Evolutionary conservation across 1,140 invertebrate genomes (phyloP).

Genomic region (Metaphire vulgaris): DNA sequence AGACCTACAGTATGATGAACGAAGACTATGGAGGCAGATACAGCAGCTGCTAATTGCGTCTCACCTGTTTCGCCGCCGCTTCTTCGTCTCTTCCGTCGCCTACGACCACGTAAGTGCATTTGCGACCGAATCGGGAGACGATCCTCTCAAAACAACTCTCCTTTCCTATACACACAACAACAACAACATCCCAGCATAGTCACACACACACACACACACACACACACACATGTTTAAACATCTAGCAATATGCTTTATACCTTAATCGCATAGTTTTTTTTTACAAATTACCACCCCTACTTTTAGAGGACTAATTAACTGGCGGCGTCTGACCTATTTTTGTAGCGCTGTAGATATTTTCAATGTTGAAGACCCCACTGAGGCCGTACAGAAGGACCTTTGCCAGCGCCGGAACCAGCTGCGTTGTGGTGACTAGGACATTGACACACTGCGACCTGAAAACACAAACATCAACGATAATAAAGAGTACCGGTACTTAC

Average conservation of each 20-base stretch:
- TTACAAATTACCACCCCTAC: too few species aligned
- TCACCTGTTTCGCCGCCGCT: conserved; percentile 78
- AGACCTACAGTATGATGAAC: too few species aligned
- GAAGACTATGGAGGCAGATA: too few species aligned
- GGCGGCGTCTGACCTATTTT: conserved; percentile 78
- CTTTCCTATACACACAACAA: conserved; percentile 62
- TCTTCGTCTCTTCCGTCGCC: conserved; percentile 90
- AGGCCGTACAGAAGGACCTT: conserved; percentile 88
- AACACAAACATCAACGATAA: too few species aligned
- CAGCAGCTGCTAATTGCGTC: too few species aligned
- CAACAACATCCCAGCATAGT: neutral
- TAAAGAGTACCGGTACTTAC: too few species aligned
- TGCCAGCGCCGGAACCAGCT: conserved; percentile 83
- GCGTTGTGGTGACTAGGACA: conserved; percentile 88
- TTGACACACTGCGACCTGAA: conserved; percentile 86
- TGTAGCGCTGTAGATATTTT: conserved; percentile 95
- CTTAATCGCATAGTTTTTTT: too few species aligned
- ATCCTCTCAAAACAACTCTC: conserved; percentile 87
- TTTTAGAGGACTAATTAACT: neutral
- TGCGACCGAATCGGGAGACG: conserved; percentile 80
- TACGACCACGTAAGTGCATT: too few species aligned
- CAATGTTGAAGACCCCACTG: conserved; percentile 85
- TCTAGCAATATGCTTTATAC: too few species aligned
- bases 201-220: too few species aligned
- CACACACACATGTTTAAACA: too few species aligned